These are phyloP conservation scores for Pseudococcus viburni DNA, from an alignment of 2,888 invertebrate species.

Conservation along the genomic window DNA sequence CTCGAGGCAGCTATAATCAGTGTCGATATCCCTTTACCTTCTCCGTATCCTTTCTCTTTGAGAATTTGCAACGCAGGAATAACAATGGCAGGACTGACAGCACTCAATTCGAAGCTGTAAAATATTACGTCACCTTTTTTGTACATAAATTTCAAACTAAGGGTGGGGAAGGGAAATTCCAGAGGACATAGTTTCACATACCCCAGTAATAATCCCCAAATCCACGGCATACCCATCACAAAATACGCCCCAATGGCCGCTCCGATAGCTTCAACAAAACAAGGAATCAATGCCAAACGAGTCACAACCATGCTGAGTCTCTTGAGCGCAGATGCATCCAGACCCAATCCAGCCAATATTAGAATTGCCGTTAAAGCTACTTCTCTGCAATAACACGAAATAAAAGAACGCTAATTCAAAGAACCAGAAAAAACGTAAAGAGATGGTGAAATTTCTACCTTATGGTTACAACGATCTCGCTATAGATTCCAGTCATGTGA, in stretches of 20 bases:
- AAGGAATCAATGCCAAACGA: slow-evolving; percentile 73
- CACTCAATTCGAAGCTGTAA: slow-evolving; percentile 76
- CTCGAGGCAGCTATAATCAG: slow-evolving; percentile 81
- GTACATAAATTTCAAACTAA: not conserved
- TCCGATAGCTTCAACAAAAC: slow-evolving; percentile 72
- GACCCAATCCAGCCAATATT: slow-evolving; percentile 74
- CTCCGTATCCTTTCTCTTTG: slow-evolving; percentile 78
- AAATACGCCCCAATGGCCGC: slow-evolving; percentile 69
- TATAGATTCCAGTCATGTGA: slow-evolving; percentile 69
- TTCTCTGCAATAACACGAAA: slow-evolving; percentile 70
- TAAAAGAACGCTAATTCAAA: not conserved
- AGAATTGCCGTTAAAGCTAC: slow-evolving; percentile 74
- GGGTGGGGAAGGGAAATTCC: not conserved
- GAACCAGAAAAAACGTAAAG: not conserved
- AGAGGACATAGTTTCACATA: slow-evolving; percentile 61
- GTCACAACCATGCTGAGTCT: slow-evolving; percentile 71
- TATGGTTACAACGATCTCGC: not conserved
- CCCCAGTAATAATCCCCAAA: slow-evolving; percentile 72
- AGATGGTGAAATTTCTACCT: not conserved
- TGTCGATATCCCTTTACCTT: slow-evolving; percentile 82
- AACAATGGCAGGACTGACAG: slow-evolving; percentile 83
- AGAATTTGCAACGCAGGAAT: slow-evolving; percentile 79
- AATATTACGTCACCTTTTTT: not conserved
- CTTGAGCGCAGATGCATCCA: slow-evolving; percentile 73
- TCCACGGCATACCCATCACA: slow-evolving; percentile 73